Base-by-base conservation (phyloP, 2,797 vertebrate species). In the Enteromius argenteus region DNA sequence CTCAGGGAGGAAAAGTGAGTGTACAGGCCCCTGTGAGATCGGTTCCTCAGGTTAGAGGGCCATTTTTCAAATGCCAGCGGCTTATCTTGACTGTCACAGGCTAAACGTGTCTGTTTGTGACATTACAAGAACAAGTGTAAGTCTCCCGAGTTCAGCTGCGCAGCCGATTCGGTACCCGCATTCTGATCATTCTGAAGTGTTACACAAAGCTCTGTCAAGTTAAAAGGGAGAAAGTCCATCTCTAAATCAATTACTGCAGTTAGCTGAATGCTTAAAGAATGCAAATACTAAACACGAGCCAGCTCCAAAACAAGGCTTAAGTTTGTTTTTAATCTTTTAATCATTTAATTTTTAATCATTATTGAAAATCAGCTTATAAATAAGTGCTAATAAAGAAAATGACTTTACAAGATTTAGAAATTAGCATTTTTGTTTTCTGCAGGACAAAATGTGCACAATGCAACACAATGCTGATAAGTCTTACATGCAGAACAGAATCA, bases 21-120 rank as follows among this genome's bases (percentile, higher is more conserved):
- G n/a, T 46, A 58, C 37, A 46, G 37, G 49, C 15, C 53, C 37
- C 64, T 49, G 44, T n/a, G 62, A 71, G 44, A 77, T 46, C 37
- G 51, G 56, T 82, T 86, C 75, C 44, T 86, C 32, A 69, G 53
- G 75, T 71, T 46, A 84, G 37, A 69, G 27, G 74, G 82, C 37
- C 75, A 56, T 79, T 79, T 69, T 67, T 60, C 17, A 75, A 75
- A 80, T 80, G 78, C 79, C 79, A 80, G 49, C 5, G 4, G 64
- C 79, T 81, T 72, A 81, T 72, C 79, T 81, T 5, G 19, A 62
- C 79, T 62, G 68, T 84, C 62, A 80, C 79, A 80, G 53, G 35
- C 49, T 80, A 72, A 71, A 35, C 32, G 49, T 64, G 66, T 79
- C 53, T 39, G 80, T 37, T 49, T 77, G 49, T 78, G 73, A 71